Evolutionary conservation across 1,140 invertebrate species (phyloP).

Genomic region (Leptinotarsa undecemlineata): DNA sequence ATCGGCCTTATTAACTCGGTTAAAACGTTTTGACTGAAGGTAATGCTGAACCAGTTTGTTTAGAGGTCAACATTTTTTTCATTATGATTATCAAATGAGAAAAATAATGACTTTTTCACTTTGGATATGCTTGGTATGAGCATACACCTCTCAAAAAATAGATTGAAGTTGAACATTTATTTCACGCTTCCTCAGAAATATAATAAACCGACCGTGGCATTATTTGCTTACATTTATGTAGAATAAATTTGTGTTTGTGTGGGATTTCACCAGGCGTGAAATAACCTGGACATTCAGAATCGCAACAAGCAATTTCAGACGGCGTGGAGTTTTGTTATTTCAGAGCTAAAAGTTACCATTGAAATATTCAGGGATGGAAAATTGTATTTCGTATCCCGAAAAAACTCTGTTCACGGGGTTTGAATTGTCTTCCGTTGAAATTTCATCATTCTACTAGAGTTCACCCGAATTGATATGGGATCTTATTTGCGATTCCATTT

Average conservation of each 20-base stretch:
- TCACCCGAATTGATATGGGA: no score
- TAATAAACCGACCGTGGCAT: constrained; percentile 1
- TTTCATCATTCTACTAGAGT: not conserved
- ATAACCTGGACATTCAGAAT: constrained; percentile 32
- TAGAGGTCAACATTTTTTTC: no score
- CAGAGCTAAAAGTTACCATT: constrained; percentile 22
- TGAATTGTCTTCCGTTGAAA: not conserved
- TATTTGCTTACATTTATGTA: constrained; percentile 19
- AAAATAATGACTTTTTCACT: no score
- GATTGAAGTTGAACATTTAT: not conserved
- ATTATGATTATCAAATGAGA: no score
- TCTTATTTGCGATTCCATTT: no score
- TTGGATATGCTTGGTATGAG: no score
- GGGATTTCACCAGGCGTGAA: constrained; percentile 31
- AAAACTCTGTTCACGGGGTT: not conserved
- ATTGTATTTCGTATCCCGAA: not conserved
- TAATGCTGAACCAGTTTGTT: no score
- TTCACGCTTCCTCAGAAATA: not conserved
- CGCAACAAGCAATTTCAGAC: constrained; percentile 24
- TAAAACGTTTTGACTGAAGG: no score
- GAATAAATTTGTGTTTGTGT: constrained; percentile 19
- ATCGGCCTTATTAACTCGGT: no score
- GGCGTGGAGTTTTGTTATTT: constrained; percentile 30
- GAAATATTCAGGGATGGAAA: constrained; percentile 26
- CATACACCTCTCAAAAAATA: no score